These are phyloP conservation scores for Aythya baeri DNA, from an alignment of 2,113 vertebrate species.

Conservation along the genomic window DNA sequence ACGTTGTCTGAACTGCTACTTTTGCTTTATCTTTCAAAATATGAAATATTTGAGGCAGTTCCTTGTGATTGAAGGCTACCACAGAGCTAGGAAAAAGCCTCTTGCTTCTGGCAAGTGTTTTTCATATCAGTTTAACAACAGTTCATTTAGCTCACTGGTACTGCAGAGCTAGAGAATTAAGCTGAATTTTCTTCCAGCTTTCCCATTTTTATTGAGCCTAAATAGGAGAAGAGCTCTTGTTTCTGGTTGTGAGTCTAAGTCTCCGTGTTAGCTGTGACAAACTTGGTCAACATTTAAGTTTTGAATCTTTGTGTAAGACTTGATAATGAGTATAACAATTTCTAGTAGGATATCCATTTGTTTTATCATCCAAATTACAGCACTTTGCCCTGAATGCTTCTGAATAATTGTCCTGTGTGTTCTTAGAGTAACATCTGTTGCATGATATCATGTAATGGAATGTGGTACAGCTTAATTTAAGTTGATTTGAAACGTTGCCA, in stretches of 20 bases:
- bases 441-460: conserved; percentile 51
- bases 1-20: not conserved
- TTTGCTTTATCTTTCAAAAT: not conserved
- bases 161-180: not conserved
- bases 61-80: not conserved
- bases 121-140: not conserved
- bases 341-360: not conserved
- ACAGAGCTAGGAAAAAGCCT: not conserved
- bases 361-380: not conserved
- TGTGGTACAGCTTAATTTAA: conserved; percentile 33
- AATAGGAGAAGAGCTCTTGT: not conserved
- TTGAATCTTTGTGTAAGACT: not conserved
- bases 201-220: not conserved
- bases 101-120: not conserved
- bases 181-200: not conserved
- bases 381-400: not conserved
- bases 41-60: not conserved
- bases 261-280: not conserved
- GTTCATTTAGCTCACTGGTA: not conserved
- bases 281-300: not conserved
- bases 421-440: conserved; percentile 51
- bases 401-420: conserved; percentile 36
- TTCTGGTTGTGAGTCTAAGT: not conserved
- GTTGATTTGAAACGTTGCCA: conserved; percentile 52
- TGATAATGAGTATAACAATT: not conserved